These are phyloP conservation scores for Yponomeuta cagnagella DNA, from an alignment of 2,888 invertebrate genomes.

Conservation along the genomic window DNA sequence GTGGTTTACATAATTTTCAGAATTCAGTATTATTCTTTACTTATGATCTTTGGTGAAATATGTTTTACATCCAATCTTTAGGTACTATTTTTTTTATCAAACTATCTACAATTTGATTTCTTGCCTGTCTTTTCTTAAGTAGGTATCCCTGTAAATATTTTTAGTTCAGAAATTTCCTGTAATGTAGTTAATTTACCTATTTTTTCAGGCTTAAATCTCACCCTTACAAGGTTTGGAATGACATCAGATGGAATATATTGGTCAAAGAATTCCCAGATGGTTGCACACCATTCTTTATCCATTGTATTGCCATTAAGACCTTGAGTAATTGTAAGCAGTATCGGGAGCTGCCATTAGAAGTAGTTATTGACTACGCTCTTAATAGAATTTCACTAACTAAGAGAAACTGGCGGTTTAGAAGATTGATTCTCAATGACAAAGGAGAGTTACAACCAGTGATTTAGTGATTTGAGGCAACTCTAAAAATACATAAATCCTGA, in stretches of 20 bases:
- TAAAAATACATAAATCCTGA: no score
- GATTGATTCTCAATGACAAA: not conserved
- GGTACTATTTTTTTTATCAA: no score
- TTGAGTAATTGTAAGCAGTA: not conserved
- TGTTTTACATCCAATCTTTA: no score
- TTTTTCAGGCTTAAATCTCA: slow-evolving; percentile 42
- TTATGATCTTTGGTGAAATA: no score
- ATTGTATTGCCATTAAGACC: slow-evolving; percentile 20
- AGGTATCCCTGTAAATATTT: no score
- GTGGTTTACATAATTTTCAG: no score
- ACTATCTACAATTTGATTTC: no score
- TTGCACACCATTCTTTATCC: slow-evolving; percentile 45
- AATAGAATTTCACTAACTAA: not conserved
- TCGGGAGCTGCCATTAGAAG: not conserved
- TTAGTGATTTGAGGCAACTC: no score
- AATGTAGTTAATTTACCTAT: not conserved
- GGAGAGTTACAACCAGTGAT: not conserved
- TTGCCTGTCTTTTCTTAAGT: slow-evolving; percentile 19
- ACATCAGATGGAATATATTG: slow-evolving; percentile 57
- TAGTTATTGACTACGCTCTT: not conserved
- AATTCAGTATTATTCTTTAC: no score
- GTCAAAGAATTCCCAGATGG: slow-evolving; percentile 47
- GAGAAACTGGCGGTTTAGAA: not conserved
- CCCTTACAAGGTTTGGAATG: slow-evolving; percentile 50
- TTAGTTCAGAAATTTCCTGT: no score